Evolutionary conservation across 2,888 invertebrate species (phyloP), one percentile per base, ranked within the genome.

Genomic region (Sesia apiformis): DNA sequence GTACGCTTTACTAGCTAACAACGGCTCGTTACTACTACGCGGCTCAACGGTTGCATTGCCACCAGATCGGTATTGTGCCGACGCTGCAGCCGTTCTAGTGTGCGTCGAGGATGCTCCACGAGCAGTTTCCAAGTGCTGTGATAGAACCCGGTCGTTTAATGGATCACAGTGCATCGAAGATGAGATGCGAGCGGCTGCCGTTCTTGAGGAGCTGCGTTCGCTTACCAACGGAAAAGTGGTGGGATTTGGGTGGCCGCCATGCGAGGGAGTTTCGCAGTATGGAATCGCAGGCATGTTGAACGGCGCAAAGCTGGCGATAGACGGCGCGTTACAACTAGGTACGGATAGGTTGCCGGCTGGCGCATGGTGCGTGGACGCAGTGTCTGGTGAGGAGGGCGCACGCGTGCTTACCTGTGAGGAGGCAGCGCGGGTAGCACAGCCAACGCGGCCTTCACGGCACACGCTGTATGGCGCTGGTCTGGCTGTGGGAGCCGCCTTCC

Each of bases 401-500:
- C 74, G 72, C 57, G 74, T 76, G 69, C 67, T 76, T 61, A 73
- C 73, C 73, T 77, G 93, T 76, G 91, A 93, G 62, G 91, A 93
- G 62, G 90, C 67, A 91, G 63, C 42, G 56, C 64, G 63, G 63
- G 64, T 57, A 65, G 62, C 59, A 56, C 62, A 55, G 60, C 61
- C 53, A 67, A 60, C 60, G 60, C 59, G 57, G 56, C 52, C 63
- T 56, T 62, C 70, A 65, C 80, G 94, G 53, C 93, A 94, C 81
- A 92, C 92, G 53, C 82, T 96, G 63, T 95, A 95, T 75, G 94
- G 95, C 57, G 92, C 93, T 56, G 94, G 94, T 58, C 90, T 96
- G 74, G 93, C 95, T 56, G 91, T 96, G 66, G 95, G 96, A 66
- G 95, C 94, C 3, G 91, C 94, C 59, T 96, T 96, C 88, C 88